A percentile compares a stretch with the other conserved stretches of the same genome.
phyloP scores from a whole-genome alignment of 2,797 vertebrate genomes.

The Falco biarmicus region DNA sequence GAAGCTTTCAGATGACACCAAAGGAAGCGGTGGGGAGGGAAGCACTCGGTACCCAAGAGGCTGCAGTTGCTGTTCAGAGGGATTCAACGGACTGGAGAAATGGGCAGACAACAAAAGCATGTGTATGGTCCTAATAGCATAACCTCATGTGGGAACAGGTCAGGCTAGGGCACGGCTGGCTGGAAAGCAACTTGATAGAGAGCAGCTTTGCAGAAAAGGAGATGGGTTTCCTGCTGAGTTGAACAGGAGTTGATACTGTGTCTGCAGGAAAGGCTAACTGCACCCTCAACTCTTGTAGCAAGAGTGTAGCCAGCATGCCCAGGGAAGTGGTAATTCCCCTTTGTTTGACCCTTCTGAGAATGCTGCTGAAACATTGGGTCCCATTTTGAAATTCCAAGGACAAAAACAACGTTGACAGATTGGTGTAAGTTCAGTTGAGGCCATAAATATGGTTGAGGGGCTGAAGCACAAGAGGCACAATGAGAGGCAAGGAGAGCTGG shows the following conservation, averaged over 20 bases:
- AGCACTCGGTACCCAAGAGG: background rate
- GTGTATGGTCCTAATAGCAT: background rate
- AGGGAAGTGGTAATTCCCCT: background rate
- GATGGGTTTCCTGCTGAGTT: background rate
- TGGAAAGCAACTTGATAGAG: background rate
- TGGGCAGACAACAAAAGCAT: background rate
- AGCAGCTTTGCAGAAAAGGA: background rate
- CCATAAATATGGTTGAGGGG: background rate
- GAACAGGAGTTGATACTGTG: background rate
- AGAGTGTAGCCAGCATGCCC: background rate
- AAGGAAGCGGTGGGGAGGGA: slow-evolving; percentile 15
- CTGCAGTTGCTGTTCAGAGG: slow-evolving; percentile 24
- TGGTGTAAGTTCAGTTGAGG: background rate
- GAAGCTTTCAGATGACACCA: background rate
- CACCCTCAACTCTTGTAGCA: background rate
- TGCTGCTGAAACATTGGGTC: background rate
- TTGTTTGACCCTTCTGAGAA: background rate
- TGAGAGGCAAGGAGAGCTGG: background rate
- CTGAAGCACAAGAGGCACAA: background rate
- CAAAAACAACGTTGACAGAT: background rate
- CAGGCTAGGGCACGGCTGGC: background rate
- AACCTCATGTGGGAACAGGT: background rate
- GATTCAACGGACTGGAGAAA: background rate
- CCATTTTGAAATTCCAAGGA: background rate
- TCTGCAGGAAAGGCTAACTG: background rate